A percentile compares a stretch with the other conserved stretches of the same genome.
Evolutionary conservation across 2,113 vertebrate genomes (phyloP).

Genomic region (Erythrocercus mccallii): DNA sequence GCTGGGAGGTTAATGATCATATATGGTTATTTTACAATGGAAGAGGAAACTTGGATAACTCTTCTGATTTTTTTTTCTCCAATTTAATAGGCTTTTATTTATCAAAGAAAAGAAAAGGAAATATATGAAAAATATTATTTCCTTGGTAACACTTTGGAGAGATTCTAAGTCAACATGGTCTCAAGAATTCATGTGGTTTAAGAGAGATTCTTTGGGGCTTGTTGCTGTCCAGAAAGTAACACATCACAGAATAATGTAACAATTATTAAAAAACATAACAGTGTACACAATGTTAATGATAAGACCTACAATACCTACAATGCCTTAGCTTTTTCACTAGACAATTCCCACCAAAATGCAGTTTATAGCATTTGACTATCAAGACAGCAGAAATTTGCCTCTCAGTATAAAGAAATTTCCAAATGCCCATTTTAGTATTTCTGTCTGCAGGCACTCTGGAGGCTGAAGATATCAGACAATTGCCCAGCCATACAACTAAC

Average conservation of each 20-base stretch:
- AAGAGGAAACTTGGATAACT: not conserved
- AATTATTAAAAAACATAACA: not conserved
- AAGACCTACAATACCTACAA: not conserved
- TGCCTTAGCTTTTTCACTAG: not conserved
- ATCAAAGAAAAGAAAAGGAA: not conserved
- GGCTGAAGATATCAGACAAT: not conserved
- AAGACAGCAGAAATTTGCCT: not conserved
- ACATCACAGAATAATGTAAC: not conserved
- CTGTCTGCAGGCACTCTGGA: not conserved
- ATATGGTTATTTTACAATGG: not conserved
- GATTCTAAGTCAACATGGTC: not conserved
- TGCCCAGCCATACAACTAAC: not conserved
- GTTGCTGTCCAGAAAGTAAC: not conserved
- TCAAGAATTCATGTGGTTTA: not conserved
- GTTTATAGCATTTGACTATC: not conserved
- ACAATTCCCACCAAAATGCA: not conserved
- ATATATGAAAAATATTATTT: not conserved
- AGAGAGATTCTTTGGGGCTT: not conserved
- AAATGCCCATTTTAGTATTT: not conserved
- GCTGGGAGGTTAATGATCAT: not conserved
- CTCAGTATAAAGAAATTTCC: not conserved
- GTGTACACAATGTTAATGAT: not conserved
- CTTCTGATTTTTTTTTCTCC: not conserved
- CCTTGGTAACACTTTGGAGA: not conserved
- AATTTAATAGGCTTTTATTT: not conserved